Base-by-base conservation (phyloP, 2,113 vertebrate species). In the Leptosomus discolor region DNA sequence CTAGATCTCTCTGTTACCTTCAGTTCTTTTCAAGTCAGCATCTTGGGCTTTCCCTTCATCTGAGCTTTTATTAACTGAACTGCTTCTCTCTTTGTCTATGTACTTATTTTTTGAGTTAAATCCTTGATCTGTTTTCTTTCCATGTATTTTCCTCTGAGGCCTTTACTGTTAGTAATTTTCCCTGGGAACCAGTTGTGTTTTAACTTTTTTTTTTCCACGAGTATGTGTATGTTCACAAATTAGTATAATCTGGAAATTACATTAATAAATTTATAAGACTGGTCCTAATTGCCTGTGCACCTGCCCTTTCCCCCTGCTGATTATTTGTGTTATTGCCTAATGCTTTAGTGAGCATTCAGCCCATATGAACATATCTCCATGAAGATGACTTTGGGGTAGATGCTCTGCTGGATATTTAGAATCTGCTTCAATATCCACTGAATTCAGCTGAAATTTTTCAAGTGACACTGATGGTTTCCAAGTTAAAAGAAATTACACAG, bases 261-360 rank as follows among this genome's bases (percentile, higher is more conserved):
- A 67, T 91, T 76, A 95, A 92, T 82, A 90, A 65, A 95, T 90
- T 79, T 90, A 29, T 90, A 85, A 65, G 57, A 74, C 57, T 50
- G 11, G 45, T 87, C 50, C 43, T 94, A 93, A 92, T 67, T 88
- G 43, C 54, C 54, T 64, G 36, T 93, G 76, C 30, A 67, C 85
- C 76, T 93, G 75, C 39, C 90, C 57, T 45, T 92, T 76, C 61
- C 78, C 30, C 32, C 77, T 67, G 45, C 48, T 87, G 77, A 69
- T 73, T 90, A 79, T 79, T 85, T 90, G 50, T 87, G 36, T 19
- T 89, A 48, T 41, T 92, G 50, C 43, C 37, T 77, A 77, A 73
- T 36, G 43, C 53, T 87, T 93, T 71, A 91, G 86, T n/a, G 90
- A 87, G 90, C 54, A 65, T 53, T 76, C 54, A 83, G 37, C 21